Base-by-base conservation (phyloP, 53 echinoderm and acorn worm species). In the Hippasteria phrygiana region DNA sequence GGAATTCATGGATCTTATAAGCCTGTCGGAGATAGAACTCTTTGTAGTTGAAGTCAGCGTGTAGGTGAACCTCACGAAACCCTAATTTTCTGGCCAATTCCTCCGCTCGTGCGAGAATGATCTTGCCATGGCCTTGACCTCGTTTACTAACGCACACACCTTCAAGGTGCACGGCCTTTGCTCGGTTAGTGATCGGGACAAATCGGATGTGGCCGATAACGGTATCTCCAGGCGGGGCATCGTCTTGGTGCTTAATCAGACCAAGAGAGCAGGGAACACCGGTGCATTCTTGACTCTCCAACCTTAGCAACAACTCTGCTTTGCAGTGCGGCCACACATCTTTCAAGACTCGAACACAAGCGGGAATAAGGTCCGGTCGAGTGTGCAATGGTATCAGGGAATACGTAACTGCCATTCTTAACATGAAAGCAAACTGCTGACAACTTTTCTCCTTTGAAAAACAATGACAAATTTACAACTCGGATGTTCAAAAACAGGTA, bases 371-470 rank as follows among this genome's bases (percentile, higher is more conserved):
- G 18, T 66, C 67, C 34, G 3, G 67, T 66, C 67, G 6, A 7
- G 13, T 33, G 9, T 66, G 67, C 35, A 66, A 66, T 2, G 67
- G 67, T 33, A 34, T 3, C 35, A 66, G 13, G 13, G 67, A 33
- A 35, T 66, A 35, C 3, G 67, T 66, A 66, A 66, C 67, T 66
- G 67, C 67, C 67, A 66, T 66, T 66, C 1, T 36, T 5, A 64
- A 16, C 4, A n/a, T 4, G 26, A 59, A 14, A 22, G n/a, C n/a
- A 14, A 26, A 59, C 26, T 3, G n/a, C 20, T 16, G 17, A 54
- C n/a, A 59, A 7, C 7, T 59, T 1, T 8, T 4, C 26, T 24
- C 0, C 3, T 24, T 1, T 51, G 59, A 24, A 24, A 59, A 54
- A 0, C 14, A 59, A 59, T 22, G 4, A 59, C 59, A 5, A 8